These are phyloP conservation scores for Ormyrus labotus DNA, from an alignment of 2,888 invertebrate species.

Conservation along the genomic window DNA sequence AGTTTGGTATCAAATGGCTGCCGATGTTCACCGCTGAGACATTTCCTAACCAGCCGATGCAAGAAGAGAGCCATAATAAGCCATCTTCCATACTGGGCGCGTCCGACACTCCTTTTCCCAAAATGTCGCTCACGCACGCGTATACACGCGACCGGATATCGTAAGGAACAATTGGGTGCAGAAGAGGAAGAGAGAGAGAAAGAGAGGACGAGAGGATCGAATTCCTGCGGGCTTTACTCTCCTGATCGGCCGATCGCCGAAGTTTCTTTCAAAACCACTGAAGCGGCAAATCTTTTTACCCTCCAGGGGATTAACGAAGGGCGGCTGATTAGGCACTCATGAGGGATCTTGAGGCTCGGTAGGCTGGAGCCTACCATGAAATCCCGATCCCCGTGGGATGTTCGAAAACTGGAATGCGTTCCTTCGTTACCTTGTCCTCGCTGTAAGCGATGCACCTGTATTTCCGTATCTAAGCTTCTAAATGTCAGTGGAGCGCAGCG, in stretches of 20 bases:
- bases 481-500: too few relatives aligned
- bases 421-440: background rate
- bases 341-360: conserved; percentile 58
- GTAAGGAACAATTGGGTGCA: background rate
- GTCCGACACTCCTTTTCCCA: background rate
- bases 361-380: conserved; percentile 18
- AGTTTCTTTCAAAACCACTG: conserved; percentile 73
- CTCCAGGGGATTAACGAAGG: conserved; percentile 72
- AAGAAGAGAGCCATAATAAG: conserved; percentile 12
- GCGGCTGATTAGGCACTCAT: conserved; percentile 70
- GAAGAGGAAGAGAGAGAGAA: conserved; percentile 7
- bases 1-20: conserved; percentile 71
- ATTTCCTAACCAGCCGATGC: background rate
- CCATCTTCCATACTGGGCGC: background rate
- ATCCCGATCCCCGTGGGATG: conserved; percentile 59
- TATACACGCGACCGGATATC: background rate
- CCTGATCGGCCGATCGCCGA: conserved; percentile 68
- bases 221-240: conserved; percentile 61
- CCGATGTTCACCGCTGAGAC: conserved; percentile 46
- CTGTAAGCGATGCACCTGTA: background rate
- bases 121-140: background rate
- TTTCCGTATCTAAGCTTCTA: background rate
- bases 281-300: conserved; percentile 71
- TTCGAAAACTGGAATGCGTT: conserved; percentile 19
- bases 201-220: background rate